Conservation (phyloP, 37 sponge, comb jelly and placozoan species). For the Bolinopsis microptera region DNA sequence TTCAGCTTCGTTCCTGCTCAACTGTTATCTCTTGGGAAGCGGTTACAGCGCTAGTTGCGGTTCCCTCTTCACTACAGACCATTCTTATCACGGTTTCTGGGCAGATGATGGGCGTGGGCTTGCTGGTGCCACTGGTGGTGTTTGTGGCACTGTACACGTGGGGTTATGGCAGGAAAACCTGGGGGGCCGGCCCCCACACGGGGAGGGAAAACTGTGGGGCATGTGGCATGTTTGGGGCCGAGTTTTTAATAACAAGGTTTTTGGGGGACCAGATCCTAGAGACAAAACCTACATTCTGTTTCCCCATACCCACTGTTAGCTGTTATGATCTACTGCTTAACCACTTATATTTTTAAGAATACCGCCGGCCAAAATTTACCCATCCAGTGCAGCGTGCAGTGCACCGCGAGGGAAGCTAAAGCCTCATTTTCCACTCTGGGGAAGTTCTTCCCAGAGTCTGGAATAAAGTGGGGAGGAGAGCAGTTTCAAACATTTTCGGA, state of each 20-base stretch:
- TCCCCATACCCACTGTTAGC: neutral
- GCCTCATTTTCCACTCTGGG: neutral
- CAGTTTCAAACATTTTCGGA: neutral
- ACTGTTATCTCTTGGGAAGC: slow-evolving; percentile 15
- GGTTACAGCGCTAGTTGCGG: neutral
- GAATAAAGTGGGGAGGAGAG: neutral
- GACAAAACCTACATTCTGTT: neutral
- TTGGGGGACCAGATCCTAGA: neutral
- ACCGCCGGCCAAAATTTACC: neutral
- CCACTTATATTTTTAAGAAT: neutral
- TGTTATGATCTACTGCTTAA: neutral
- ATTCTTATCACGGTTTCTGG: neutral
- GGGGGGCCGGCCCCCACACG: neutral
- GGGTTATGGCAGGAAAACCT: neutral
- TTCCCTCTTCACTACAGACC: neutral
- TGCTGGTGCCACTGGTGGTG: neutral
- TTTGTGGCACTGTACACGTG: slow-evolving; percentile 16
- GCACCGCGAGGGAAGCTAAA: neutral
- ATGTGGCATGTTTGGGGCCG: neutral
- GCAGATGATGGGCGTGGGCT: neutral
- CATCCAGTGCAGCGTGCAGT: slow-evolving; percentile 5
- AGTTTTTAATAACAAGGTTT: neutral
- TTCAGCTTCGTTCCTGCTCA: neutral
- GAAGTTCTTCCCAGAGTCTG: slow-evolving; percentile 15
- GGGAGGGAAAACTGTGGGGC: neutral